Conservation (phyloP, 2,888 invertebrate genomes). For the Erpobdella octoculata region DNA sequence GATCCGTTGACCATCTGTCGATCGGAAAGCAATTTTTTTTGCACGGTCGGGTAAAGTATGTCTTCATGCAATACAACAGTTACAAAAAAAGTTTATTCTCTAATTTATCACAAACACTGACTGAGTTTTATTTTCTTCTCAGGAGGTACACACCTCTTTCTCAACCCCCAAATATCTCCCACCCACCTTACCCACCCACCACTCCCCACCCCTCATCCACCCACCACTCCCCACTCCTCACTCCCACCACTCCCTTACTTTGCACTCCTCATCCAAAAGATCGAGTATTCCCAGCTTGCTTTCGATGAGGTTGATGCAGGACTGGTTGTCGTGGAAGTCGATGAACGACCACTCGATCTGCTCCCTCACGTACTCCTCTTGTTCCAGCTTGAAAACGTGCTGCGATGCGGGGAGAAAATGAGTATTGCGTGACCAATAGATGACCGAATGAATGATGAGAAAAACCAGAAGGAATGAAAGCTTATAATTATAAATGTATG, state of each 20-base stretch:
- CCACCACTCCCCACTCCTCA: neutral
- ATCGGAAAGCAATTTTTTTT: neutral
- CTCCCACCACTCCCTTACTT: conserved; percentile 56
- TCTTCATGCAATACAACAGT: no score
- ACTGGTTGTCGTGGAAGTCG: conserved; percentile 97
- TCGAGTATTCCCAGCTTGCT: conserved; percentile 84
- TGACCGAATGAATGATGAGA: neutral
- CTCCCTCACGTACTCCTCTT: conserved; percentile 93
- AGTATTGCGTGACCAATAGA: neutral
- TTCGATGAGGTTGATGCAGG: conserved; percentile 95
- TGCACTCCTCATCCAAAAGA: conserved; percentile 91
- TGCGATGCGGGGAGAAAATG: conserved; percentile 43
- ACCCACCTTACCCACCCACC: neutral
- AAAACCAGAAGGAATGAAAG: no score
- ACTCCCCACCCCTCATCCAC: no score
- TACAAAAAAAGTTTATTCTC: no score
- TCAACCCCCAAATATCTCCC: no score
- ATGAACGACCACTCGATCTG: conserved; percentile 97
- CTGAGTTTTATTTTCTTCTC: no score
- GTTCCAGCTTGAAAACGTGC: conserved; percentile 96
- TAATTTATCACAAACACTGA: no score
- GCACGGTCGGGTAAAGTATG: neutral
- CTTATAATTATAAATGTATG: no score
- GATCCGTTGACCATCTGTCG: conserved; percentile 80
- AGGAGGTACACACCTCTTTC: no score